Conservation (phyloP, 2,888 invertebrate species). For the Trypoxylon attenuatum region DNA sequence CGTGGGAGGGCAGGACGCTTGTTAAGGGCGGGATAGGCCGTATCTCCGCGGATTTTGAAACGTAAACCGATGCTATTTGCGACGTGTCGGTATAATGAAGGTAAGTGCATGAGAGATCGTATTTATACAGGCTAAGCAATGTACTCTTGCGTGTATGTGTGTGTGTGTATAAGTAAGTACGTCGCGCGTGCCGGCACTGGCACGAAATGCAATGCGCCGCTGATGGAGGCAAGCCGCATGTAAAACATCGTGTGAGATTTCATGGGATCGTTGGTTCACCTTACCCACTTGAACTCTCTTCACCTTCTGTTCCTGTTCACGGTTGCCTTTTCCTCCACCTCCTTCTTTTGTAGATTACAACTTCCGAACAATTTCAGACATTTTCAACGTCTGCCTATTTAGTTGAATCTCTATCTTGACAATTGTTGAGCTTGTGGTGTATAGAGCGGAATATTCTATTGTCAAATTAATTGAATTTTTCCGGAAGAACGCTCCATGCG, state of each 20-base stretch:
- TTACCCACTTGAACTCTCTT: constrained; percentile 33
- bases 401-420: too few species aligned
- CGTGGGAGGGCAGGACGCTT: constrained; percentile 37
- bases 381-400: too few species aligned
- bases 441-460: constrained; percentile 4
- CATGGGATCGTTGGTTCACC: constrained; percentile 53
- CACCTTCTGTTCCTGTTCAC: constrained; percentile 2
- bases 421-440: too few species aligned
- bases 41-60: constrained; percentile 52
- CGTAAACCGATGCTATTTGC: constrained; percentile 52
- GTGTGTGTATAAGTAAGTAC: too few species aligned
- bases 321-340: constrained; percentile 4
- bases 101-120: constrained; percentile 58
- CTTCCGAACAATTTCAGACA: too few species aligned
- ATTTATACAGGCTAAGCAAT: constrained; percentile 57
- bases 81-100: constrained; percentile 53
- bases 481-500: constrained; percentile 15
- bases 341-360: too few species aligned
- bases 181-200: constrained; percentile 57
- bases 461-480: constrained; percentile 20
- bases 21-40: constrained; percentile 43
- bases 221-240: constrained; percentile 53
- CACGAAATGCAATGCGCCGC: constrained; percentile 51
- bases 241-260: constrained; percentile 59
- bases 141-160: too few species aligned